Conservation (phyloP, 2,113 vertebrate genomes). For the Poeciliopsis prolifica region DNA sequence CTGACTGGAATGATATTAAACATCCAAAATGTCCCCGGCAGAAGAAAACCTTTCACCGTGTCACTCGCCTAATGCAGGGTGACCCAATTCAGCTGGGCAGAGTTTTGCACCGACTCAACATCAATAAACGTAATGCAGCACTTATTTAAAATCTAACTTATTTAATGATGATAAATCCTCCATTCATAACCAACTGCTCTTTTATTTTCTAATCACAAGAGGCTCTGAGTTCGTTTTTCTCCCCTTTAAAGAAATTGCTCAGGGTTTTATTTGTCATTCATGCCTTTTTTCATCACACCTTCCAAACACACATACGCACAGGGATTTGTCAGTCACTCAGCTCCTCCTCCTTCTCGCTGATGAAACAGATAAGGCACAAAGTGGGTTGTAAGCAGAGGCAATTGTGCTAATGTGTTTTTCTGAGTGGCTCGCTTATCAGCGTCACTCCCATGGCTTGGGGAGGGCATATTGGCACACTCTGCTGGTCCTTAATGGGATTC, state of each 20-base stretch:
- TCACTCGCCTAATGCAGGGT: not conserved
- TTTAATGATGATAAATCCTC: not conserved
- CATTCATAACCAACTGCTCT: not conserved
- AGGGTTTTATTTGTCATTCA: not conserved
- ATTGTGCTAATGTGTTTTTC: slow-evolving; percentile 55
- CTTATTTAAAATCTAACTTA: not conserved
- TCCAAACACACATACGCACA: slow-evolving; percentile 21
- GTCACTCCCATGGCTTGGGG: slow-evolving; percentile 29
- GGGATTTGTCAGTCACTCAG: slow-evolving; percentile 31
- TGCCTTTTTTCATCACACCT: slow-evolving; percentile 13
- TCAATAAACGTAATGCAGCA: not conserved
- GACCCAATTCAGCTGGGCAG: not conserved
- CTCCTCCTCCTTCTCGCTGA: slow-evolving; percentile 33
- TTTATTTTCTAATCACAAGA: not conserved
- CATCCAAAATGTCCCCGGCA: too few species aligned
- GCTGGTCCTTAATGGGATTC: slow-evolving; percentile 56
- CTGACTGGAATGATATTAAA: too few species aligned
- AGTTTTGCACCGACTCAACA: not conserved
- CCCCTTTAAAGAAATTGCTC: not conserved
- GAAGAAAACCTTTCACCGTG: too few species aligned
- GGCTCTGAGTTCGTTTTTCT: not conserved
- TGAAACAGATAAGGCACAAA: slow-evolving; percentile 54
- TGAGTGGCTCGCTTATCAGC: slow-evolving; percentile 54
- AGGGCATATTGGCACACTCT: slow-evolving; percentile 49
- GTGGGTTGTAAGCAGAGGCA: slow-evolving; percentile 57